Conservation (phyloP, 2,797 vertebrate species). For the Prionace glauca region DNA sequence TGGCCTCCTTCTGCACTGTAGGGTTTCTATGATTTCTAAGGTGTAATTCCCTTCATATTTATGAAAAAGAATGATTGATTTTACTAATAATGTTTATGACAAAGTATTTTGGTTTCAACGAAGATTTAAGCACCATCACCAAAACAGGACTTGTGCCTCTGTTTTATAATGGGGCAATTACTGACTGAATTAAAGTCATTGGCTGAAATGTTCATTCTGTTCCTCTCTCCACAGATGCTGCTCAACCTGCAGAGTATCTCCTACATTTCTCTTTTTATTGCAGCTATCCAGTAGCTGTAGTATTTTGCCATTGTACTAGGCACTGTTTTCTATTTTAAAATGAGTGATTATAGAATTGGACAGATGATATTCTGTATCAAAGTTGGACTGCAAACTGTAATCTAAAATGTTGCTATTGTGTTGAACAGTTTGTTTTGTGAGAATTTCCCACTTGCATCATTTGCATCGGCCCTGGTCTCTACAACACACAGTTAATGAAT, state of each 20-base stretch:
- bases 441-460: not conserved
- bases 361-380: not conserved
- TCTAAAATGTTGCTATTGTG: not conserved
- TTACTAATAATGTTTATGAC: not conserved
- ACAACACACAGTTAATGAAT: not conserved
- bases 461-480: not conserved
- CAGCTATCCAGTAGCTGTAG: not conserved
- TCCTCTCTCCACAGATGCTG: not conserved
- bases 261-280: not conserved
- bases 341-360: not conserved
- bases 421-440: not conserved
- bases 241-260: not conserved
- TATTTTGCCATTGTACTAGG: not conserved
- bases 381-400: not conserved
- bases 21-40: too few species aligned
- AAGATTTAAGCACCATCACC: not conserved
- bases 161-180: not conserved
- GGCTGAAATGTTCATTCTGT: not conserved
- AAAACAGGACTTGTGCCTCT: not conserved
- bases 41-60: not conserved
- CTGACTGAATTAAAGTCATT: not conserved
- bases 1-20: too few species aligned
- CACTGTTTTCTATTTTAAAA: not conserved
- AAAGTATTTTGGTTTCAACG: not conserved
- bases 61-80: not conserved